Evolutionary conservation across 2,888 invertebrate species (phyloP).

Genomic region (Lymantria dispar): DNA sequence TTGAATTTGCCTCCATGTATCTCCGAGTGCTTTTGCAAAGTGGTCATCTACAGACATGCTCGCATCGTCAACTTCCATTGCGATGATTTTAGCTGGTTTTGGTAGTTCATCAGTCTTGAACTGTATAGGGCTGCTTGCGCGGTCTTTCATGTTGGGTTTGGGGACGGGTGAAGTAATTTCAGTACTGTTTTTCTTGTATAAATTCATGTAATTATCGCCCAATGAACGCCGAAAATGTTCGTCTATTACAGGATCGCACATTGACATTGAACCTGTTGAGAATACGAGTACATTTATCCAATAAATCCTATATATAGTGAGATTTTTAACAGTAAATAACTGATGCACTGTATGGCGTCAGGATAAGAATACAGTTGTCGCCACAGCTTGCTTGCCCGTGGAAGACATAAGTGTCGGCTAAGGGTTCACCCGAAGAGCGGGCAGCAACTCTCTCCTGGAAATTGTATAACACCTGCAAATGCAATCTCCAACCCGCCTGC

Average conservation of each 20-base stretch:
- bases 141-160: slow-evolving; percentile 73
- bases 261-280: slow-evolving; percentile 85
- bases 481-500: too few species aligned
- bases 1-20: slow-evolving; percentile 90
- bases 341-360: too few species aligned
- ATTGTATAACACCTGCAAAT: too few species aligned
- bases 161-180: slow-evolving; percentile 52
- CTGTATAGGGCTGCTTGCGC: slow-evolving; percentile 75
- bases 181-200: slow-evolving; percentile 83
- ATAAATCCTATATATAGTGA: too few species aligned
- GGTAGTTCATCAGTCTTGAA: slow-evolving; percentile 64
- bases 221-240: slow-evolving; percentile 97
- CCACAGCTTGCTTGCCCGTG: too few species aligned
- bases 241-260: slow-evolving; percentile 96
- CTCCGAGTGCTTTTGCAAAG: slow-evolving; percentile 94
- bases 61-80: slow-evolving; percentile 83
- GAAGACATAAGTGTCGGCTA: too few species aligned
- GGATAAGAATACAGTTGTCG: too few species aligned
- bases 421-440: too few species aligned
- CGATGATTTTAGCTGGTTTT: slow-evolving; percentile 69
- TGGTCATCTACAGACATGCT: slow-evolving; percentile 92
- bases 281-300: neutral
- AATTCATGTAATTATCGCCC: slow-evolving; percentile 89
- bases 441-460: too few species aligned
- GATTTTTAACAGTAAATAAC: too few species aligned